Conservation (phyloP, 2,797 vertebrate genomes). For the Bufotes viridis region DNA sequence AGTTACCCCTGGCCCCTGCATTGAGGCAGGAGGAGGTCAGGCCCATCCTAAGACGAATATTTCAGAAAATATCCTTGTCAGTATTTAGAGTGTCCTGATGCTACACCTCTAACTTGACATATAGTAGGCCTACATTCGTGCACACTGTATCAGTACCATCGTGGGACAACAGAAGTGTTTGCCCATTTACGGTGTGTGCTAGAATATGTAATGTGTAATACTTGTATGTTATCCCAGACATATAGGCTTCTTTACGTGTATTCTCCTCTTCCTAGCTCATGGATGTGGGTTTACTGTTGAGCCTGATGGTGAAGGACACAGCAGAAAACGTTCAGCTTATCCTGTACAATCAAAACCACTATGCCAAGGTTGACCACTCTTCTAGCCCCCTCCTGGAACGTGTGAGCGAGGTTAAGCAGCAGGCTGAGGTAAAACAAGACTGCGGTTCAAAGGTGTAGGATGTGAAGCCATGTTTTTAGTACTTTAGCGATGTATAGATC, state of each 20-base stretch:
- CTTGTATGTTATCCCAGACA: too few relatives aligned
- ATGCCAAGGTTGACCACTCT: slow-evolving; percentile 64
- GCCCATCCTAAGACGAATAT: too few relatives aligned
- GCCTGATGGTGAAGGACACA: slow-evolving; percentile 76
- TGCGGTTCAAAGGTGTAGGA: too few relatives aligned
- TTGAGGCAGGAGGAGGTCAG: too few relatives aligned
- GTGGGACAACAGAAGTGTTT: not conserved
- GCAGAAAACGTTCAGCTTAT: slow-evolving; percentile 73
- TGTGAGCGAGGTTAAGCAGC: slow-evolving; percentile 67
- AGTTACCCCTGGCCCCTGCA: too few relatives aligned
- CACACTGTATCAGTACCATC: not conserved
- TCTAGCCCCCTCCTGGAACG: slow-evolving; percentile 77
- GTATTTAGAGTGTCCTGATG: too few relatives aligned
- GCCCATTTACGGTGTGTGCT: not conserved
- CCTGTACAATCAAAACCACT: fast-evolving
- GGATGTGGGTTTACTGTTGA: slow-evolving; percentile 71
- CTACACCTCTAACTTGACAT: not conserved
- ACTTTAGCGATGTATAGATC: not conserved
- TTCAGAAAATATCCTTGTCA: too few relatives aligned
- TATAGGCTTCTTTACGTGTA: not conserved
- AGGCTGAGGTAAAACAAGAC: slow-evolving; percentile 66
- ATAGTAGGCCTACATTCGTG: not conserved
- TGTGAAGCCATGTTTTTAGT: not conserved
- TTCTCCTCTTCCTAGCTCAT: slow-evolving; percentile 55
- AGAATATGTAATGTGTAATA: not conserved